Percentiles rank a stretch among this genome's conserved stretches.
Evolutionary conservation across 1,140 invertebrate genomes (phyloP).

Genomic region (Pseudomyrmex dendroicus): DNA sequence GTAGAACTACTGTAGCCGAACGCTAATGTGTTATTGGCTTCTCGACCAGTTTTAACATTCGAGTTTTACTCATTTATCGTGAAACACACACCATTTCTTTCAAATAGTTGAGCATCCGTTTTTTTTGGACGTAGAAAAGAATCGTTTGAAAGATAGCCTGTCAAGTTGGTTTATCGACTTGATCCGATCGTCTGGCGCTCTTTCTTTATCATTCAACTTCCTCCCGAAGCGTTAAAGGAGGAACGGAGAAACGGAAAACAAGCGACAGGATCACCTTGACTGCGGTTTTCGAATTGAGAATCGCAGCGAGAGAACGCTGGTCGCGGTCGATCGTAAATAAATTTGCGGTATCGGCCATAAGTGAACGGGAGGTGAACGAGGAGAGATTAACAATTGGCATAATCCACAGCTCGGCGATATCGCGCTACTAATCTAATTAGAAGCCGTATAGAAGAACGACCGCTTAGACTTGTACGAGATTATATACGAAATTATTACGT

Average conservation of each 20-base stretch:
- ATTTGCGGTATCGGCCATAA: neutral
- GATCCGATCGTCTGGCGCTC: neutral
- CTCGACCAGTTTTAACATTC: neutral
- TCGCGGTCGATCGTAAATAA: slow-evolving; percentile 17
- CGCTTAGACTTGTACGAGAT: too few species aligned
- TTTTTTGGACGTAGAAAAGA: slow-evolving; percentile 7
- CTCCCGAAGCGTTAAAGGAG: slow-evolving; percentile 13
- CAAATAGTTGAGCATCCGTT: neutral
- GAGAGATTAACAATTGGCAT: neutral
- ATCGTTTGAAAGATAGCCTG: slow-evolving; percentile 22
- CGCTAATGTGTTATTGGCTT: neutral
- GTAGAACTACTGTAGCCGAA: too few species aligned
- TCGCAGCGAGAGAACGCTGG: neutral
- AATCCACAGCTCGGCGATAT: too few species aligned
- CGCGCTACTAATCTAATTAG: too few species aligned
- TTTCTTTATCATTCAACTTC: slow-evolving; percentile 12
- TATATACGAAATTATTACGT: too few species aligned
- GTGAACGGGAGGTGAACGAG: slow-evolving; percentile 4
- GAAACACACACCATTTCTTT: neutral
- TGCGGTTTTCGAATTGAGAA: slow-evolving; percentile 49
- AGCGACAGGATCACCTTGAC: slow-evolving; percentile 75
- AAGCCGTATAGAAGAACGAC: too few species aligned
- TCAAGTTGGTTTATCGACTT: slow-evolving; percentile 37
- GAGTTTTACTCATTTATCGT: slow-evolving; percentile 3
- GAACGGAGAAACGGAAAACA: slow-evolving; percentile 62